These are phyloP conservation scores for Lagenorhynchus albirostris DNA, from an alignment of 2,113 vertebrate species.

Conservation along the genomic window DNA sequence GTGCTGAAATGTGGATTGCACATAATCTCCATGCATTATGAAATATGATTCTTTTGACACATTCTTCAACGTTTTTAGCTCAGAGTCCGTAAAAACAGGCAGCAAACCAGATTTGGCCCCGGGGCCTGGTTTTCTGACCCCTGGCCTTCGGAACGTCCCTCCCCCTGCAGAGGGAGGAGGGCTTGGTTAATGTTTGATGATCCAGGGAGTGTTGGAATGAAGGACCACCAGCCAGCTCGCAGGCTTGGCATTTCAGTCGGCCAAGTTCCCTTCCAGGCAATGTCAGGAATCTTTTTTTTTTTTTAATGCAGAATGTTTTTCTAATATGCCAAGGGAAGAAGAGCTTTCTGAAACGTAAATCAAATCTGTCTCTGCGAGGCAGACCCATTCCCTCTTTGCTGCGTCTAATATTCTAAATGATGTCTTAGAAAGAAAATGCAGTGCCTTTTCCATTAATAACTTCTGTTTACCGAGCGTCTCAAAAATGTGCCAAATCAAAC, in stretches of 20 bases:
- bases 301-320: not conserved
- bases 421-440: not conserved
- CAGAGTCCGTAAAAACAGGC: not conserved
- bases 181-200: rapidly evolving
- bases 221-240: not conserved
- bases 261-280: not conserved
- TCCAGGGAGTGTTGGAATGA: not conserved
- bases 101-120: not conserved
- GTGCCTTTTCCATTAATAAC: not conserved
- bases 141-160: rapidly evolving
- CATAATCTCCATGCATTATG: not conserved
- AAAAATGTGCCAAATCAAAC: not conserved
- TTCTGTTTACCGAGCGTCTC: rapidly evolving
- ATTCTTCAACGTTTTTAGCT: not conserved
- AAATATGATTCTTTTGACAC: not conserved
- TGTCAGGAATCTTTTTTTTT: not conserved
- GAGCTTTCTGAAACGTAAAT: not conserved
- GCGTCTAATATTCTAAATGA: not conserved
- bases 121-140: not conserved
- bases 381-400: not conserved
- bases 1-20: not conserved
- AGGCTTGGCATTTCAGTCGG: not conserved
- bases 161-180: not conserved
- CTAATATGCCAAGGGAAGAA: not conserved
- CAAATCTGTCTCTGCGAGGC: not conserved